A percentile compares a stretch with the other conserved stretches of the same genome.
phyloP scores from a whole-genome alignment of 2,113 vertebrate species.

The Sinosuthora webbiana region DNA sequence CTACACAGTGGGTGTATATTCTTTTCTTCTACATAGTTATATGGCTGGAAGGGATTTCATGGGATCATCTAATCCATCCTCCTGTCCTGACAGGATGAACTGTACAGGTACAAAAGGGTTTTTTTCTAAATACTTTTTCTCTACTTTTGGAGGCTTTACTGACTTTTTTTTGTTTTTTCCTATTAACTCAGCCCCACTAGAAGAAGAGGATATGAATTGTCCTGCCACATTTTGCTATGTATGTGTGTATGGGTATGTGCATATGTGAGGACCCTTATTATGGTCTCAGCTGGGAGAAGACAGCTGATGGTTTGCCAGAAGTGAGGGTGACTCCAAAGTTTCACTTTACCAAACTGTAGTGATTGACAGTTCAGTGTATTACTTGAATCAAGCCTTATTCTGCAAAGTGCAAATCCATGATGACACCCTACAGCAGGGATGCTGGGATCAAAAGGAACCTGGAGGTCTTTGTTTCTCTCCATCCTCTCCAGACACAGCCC shows the following conservation, averaged over 20 bases:
- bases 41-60: no score
- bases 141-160: neutral
- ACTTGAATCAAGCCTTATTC: neutral
- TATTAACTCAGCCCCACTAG: neutral
- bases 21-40: no score
- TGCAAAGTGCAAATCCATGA: accelerated
- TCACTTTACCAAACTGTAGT: neutral
- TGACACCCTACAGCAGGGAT: neutral
- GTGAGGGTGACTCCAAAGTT: neutral
- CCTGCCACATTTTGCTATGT: neutral
- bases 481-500: neutral
- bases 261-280: neutral
- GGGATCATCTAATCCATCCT: no score
- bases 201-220: neutral
- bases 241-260: neutral
- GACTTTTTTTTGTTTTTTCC: neutral
- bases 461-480: neutral
- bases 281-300: neutral
- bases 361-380: neutral
- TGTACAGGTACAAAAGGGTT: neutral
- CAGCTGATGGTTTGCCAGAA: neutral
- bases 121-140: neutral
- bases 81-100: no score
- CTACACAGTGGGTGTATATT: no score
- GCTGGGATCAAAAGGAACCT: neutral